These are phyloP conservation scores for Achroia grisella DNA, from an alignment of 1,140 invertebrate species.

Conservation along the genomic window DNA sequence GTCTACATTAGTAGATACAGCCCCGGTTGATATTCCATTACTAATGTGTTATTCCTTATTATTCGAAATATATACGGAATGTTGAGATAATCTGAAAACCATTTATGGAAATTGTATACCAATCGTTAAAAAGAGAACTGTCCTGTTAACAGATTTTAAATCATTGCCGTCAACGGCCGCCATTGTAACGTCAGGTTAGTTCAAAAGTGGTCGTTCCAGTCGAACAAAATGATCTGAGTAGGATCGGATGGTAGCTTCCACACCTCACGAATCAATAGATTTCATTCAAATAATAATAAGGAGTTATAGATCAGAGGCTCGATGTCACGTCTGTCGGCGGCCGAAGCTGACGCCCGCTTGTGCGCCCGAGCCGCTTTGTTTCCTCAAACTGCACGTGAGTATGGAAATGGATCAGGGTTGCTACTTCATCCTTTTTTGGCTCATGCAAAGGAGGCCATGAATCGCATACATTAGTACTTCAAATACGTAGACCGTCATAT, in stretches of 20 bases:
- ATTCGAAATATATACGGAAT: constrained; percentile 43
- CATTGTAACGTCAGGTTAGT: constrained; percentile 70
- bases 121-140: constrained; percentile 71
- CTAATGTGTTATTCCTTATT: constrained; percentile 43
- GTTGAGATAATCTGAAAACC: constrained; percentile 60
- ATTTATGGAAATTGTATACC: constrained; percentile 71
- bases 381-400: constrained; percentile 40
- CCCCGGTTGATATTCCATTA: constrained; percentile 9
- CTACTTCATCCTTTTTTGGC: too few species aligned
- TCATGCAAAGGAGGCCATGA: too few species aligned
- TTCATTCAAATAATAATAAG: constrained; percentile 72
- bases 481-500: too few species aligned
- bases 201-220: constrained; percentile 66
- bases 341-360: constrained; percentile 26
- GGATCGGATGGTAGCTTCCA: constrained; percentile 58
- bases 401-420: constrained; percentile 63
- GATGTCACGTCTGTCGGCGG: constrained; percentile 31
- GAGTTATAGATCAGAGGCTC: constrained; percentile 64
- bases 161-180: constrained; percentile 65
- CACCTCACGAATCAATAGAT: constrained; percentile 69
- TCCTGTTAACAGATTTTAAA: constrained; percentile 74
- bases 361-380: constrained; percentile 19
- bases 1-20: constrained; percentile 6
- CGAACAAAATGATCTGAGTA: constrained; percentile 69
- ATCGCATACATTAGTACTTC: too few species aligned